Conservation (phyloP, 2,113 vertebrate species). For the Elaphurus davidianus region DNA sequence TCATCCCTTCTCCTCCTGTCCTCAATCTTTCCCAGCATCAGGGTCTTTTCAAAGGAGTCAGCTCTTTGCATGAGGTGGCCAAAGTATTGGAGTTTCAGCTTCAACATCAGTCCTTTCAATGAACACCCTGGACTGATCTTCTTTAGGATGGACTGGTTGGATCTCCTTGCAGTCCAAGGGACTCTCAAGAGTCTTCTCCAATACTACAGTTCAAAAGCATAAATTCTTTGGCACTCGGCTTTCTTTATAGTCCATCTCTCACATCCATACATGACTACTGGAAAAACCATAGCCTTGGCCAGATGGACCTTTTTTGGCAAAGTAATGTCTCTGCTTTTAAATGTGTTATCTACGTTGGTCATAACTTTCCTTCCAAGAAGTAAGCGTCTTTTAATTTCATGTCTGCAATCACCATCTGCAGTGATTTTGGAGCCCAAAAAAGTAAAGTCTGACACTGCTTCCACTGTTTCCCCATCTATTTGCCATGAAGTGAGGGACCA, state of each 20-base stretch:
- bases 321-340: too few relatives aligned
- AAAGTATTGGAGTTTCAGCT: background rate
- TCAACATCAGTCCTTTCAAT: background rate
- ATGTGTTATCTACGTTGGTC: too few relatives aligned
- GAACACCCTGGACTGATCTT: background rate
- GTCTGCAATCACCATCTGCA: too few relatives aligned
- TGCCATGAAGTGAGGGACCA: background rate
- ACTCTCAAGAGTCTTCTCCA: background rate
- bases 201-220: background rate
- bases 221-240: accelerated
- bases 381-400: too few relatives aligned
- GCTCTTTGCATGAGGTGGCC: background rate
- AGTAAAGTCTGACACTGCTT: too few relatives aligned
- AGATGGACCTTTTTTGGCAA: too few relatives aligned
- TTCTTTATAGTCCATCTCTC: background rate
- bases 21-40: background rate
- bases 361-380: too few relatives aligned
- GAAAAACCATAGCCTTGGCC: background rate
- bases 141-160: background rate
- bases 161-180: background rate
- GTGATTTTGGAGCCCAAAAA: too few relatives aligned
- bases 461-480: background rate
- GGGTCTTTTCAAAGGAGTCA: background rate
- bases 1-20: background rate
- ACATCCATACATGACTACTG: background rate